These are phyloP conservation scores for Vanessa tameamea DNA, from an alignment of 1,140 invertebrate genomes.

Conservation along the genomic window DNA sequence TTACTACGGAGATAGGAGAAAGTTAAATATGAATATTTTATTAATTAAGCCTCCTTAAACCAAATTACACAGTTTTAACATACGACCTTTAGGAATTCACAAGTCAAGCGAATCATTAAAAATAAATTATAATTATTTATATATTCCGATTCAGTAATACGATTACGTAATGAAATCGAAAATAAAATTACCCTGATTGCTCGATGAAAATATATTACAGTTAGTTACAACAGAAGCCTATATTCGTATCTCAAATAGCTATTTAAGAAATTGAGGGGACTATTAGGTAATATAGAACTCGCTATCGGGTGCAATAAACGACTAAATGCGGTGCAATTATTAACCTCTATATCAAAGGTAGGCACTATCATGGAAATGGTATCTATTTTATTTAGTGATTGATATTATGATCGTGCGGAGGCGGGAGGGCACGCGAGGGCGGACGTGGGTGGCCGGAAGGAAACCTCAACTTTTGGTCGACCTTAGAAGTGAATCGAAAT, in stretches of 20 bases:
- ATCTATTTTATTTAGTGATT: slow-evolving; percentile 63
- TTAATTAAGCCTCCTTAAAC: too few relatives aligned
- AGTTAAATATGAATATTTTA: too few relatives aligned
- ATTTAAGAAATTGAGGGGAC: slow-evolving; percentile 19
- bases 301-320: slow-evolving; percentile 33
- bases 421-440: slow-evolving; percentile 51
- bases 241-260: slow-evolving; percentile 19
- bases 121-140: not conserved
- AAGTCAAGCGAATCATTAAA: too few relatives aligned
- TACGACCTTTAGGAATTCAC: too few relatives aligned
- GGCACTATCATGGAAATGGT: slow-evolving; percentile 57
- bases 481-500: slow-evolving; percentile 25
- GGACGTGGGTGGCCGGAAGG: slow-evolving; percentile 74
- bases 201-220: not conserved
- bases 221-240: slow-evolving; percentile 13
- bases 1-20: too few relatives aligned
- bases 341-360: slow-evolving; percentile 43
- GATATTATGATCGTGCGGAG: slow-evolving; percentile 57
- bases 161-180: not conserved
- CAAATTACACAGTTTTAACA: too few relatives aligned
- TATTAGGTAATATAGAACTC: slow-evolving; percentile 23
- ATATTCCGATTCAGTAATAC: not conserved
- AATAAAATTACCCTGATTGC: slow-evolving; percentile 7
- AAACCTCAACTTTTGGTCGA: slow-evolving; percentile 61
- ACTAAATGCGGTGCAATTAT: slow-evolving; percentile 42